Evolutionary conservation across 2,888 invertebrate genomes (phyloP).

Genomic region (Lepetodrilus schrolli): DNA sequence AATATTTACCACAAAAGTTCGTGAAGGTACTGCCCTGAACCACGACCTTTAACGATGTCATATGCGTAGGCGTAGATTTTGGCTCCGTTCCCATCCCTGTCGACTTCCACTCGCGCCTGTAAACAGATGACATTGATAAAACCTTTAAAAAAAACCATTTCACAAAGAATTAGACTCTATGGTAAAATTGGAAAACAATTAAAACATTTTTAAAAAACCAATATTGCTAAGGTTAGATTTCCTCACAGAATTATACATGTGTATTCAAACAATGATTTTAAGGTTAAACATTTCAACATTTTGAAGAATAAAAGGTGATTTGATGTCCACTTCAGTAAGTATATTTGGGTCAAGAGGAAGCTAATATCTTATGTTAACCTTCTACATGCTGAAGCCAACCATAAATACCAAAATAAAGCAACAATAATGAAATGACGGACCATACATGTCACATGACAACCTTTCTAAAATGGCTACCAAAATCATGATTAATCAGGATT

Average conservation of each 20-base stretch:
- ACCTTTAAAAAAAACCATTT: background rate
- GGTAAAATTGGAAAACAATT: background rate
- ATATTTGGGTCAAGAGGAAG: too few species aligned
- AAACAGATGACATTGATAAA: conserved; percentile 27
- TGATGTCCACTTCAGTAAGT: too few species aligned
- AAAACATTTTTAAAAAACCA: background rate
- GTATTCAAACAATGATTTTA: too few species aligned
- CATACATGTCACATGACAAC: too few species aligned
- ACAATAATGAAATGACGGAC: too few species aligned
- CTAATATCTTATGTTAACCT: too few species aligned
- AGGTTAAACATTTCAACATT: too few species aligned
- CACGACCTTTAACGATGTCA: conserved; percentile 72
- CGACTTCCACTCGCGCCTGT: conserved; percentile 77
- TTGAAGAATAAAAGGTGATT: too few species aligned
- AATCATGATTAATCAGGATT: too few species aligned
- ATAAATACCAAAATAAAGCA: too few species aligned
- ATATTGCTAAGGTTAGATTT: background rate
- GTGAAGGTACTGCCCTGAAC: conserved; percentile 75
- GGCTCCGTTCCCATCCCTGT: conserved; percentile 77
- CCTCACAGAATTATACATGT: background rate
- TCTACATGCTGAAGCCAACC: too few species aligned
- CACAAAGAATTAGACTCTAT: background rate
- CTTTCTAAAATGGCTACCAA: too few species aligned
- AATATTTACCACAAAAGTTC: conserved; percentile 76
- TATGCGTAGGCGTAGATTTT: conserved; percentile 76